Evolutionary conservation across 2,797 vertebrate genomes (phyloP).

Genomic region (Falco novaeseelandiae): DNA sequence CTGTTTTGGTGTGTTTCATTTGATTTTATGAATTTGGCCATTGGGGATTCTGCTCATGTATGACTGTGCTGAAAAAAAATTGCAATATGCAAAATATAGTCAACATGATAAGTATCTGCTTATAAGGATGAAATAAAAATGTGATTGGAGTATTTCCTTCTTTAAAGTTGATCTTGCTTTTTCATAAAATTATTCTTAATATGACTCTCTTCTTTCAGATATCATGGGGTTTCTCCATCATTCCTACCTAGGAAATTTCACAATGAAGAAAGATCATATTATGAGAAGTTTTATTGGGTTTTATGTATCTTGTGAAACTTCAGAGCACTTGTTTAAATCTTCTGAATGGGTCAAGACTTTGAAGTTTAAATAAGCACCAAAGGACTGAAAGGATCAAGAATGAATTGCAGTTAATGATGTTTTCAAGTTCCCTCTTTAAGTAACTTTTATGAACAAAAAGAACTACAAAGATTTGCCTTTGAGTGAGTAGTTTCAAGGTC

Average conservation of each 20-base stretch:
- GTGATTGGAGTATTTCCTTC: neutral
- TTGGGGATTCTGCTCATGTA: neutral
- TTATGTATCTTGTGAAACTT: neutral
- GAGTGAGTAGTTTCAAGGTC: conserved; percentile 16
- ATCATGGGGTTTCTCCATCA: neutral
- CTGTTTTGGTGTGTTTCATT: neutral
- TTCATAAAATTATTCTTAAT: neutral
- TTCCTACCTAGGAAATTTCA: neutral
- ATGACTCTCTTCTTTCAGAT: neutral
- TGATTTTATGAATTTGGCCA: neutral
- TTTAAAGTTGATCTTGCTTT: neutral
- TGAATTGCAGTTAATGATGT: conserved; percentile 15
- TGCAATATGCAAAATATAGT: neutral
- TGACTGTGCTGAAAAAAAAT: neutral
- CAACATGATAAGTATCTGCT: neutral
- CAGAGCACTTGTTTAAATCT: conserved; percentile 9
- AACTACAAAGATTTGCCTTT: conserved; percentile 36
- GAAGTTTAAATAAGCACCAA: conserved; percentile 46
- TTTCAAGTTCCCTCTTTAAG: conserved; percentile 43
- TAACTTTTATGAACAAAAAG: conserved; percentile 34
- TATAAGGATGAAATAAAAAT: neutral
- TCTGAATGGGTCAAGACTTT: conserved; percentile 44
- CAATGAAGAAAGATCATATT: neutral
- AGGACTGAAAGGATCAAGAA: conserved; percentile 14
- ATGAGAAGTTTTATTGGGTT: neutral